A percentile compares a stretch with the other conserved stretches of the same genome.
These are phyloP conservation scores for Cetoscarus ocellatus DNA, from an alignment of 2,797 vertebrate species.

Conservation along the genomic window DNA sequence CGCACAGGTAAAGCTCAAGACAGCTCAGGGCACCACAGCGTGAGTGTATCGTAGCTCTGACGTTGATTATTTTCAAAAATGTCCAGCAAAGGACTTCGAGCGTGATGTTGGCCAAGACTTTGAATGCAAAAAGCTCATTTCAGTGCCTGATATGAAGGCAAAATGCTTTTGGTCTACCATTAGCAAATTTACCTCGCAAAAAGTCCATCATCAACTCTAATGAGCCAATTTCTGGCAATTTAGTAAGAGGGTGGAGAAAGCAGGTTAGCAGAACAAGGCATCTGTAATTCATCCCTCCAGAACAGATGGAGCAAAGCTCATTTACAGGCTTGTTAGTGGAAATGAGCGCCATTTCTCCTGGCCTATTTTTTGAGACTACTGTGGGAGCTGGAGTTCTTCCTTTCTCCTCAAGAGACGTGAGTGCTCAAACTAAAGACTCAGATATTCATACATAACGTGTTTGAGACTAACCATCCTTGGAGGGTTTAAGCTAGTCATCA, in stretches of 20 bases:
- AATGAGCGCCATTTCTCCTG: constrained; percentile 56
- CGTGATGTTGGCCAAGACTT: background rate
- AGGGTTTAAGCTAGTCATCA: constrained; percentile 3
- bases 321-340: constrained; percentile 63
- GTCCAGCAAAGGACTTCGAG: constrained; percentile 6
- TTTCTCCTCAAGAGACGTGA: constrained; percentile 4
- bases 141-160: background rate
- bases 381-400: constrained; percentile 26
- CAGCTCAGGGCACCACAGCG: no score
- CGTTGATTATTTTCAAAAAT: constrained; percentile 12
- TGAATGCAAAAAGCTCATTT: background rate
- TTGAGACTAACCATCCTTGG: constrained; percentile 7
- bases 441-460: background rate
- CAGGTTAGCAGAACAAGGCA: constrained; percentile 55
- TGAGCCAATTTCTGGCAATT: constrained; percentile 44
- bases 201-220: constrained; percentile 26
- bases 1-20: no score
- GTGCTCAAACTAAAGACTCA: constrained; percentile 4
- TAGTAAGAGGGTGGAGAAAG: constrained; percentile 59
- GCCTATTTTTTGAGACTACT: constrained; percentile 64
- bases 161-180: constrained; percentile 2
- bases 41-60: no score
- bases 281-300: constrained; percentile 70
- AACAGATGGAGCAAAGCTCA: constrained; percentile 69
- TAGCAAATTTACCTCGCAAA: constrained; percentile 46